Conservation (phyloP, 2,113 vertebrate genomes). For the Pogona vitticeps region DNA sequence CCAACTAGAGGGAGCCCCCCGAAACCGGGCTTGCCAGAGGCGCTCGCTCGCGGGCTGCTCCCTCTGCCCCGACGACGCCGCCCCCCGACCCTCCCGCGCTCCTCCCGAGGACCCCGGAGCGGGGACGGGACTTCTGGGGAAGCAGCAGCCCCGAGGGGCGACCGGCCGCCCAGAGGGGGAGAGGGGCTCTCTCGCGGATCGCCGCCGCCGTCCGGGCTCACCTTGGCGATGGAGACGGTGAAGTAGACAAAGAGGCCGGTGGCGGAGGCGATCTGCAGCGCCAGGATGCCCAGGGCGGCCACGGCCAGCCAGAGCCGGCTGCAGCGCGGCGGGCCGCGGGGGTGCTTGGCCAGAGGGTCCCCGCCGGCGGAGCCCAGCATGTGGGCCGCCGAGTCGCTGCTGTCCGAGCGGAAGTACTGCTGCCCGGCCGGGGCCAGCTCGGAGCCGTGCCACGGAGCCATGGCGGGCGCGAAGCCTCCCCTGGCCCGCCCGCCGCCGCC, state of each 20-base stretch:
- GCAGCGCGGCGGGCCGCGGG: neutral
- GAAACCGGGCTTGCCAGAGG: too few species aligned
- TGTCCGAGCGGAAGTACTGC: conserved; percentile 30
- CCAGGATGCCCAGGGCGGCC: conserved; percentile 26
- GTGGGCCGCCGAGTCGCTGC: conserved; percentile 36
- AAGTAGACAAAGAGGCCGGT: conserved; percentile 37
- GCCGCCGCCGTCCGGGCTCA: neutral
- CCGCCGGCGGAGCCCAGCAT: conserved; percentile 8
- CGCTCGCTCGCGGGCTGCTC: neutral
- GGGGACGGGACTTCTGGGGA: neutral
- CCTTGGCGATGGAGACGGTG: conserved; percentile 29
- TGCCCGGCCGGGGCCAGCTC: neutral
- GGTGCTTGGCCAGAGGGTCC: neutral
- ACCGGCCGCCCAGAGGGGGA: neutral
- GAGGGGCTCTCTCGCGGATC: neutral
- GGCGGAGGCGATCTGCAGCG: conserved; percentile 26
- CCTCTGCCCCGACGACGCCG: too few species aligned
- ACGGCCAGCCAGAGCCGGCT: conserved; percentile 25
- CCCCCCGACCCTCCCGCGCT: neutral
- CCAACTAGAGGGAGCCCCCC: too few species aligned
- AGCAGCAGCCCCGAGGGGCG: neutral
- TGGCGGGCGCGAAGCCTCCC: neutral
- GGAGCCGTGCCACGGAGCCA: neutral
- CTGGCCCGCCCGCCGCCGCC: neutral
- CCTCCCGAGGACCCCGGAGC: neutral